These are phyloP conservation scores for Vulpes lagopus DNA, from an alignment of 2,113 vertebrate species.

Conservation along the genomic window DNA sequence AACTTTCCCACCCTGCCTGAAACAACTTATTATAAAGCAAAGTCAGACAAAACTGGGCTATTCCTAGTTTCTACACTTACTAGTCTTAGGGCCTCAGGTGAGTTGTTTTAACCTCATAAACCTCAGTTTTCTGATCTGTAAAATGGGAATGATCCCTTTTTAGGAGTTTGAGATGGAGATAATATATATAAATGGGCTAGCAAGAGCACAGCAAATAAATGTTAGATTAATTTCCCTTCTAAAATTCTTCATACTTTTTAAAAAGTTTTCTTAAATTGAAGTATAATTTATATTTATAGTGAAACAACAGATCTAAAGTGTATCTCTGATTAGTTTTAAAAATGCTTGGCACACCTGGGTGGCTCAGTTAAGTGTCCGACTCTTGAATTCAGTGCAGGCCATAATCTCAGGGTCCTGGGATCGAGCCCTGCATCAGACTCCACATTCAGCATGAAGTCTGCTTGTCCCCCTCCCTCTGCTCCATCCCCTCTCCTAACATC, in stretches of 20 bases:
- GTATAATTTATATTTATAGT: constrained; percentile 28
- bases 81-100: constrained; percentile 23
- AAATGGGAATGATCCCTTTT: constrained; percentile 28
- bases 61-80: not conserved
- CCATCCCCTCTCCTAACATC: not conserved
- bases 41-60: not conserved
- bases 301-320: constrained; percentile 38
- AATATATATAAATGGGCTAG: not conserved
- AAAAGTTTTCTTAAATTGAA: not conserved
- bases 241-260: constrained; percentile 12
- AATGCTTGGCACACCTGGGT: too few species aligned
- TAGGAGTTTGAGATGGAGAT: not conserved
- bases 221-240: constrained; percentile 21
- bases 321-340: constrained; percentile 27
- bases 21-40: constrained; percentile 33
- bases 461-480: not conserved
- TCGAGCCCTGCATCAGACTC: not conserved
- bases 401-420: not conserved
- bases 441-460: not conserved
- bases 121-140: constrained; percentile 48
- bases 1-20: not conserved
- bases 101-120: constrained; percentile 23
- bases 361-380: too few species aligned
- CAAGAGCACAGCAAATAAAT: constrained; percentile 11
- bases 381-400: not conserved